Percentiles rank a stretch among this genome's conserved stretches.
These are phyloP conservation scores for Trachelus troglodyta DNA, from an alignment of 2,888 invertebrate species.

Conservation along the genomic window DNA sequence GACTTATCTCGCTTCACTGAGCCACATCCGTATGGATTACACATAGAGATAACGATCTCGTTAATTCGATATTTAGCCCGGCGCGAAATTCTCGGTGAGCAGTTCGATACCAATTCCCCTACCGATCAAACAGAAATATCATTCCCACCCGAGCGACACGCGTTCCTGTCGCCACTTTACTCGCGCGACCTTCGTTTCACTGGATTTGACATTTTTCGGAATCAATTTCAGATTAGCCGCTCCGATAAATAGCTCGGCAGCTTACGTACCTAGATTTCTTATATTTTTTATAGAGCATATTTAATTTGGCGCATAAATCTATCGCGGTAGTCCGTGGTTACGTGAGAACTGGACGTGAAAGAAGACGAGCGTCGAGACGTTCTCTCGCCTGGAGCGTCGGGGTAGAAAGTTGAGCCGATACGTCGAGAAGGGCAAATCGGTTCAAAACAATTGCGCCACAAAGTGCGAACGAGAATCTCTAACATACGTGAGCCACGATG, in stretches of 20 bases:
- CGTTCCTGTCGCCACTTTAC: background rate
- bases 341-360: background rate
- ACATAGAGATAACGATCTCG: background rate
- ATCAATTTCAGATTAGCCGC: background rate
- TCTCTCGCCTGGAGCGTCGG: conserved; percentile 3
- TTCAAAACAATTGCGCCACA: background rate
- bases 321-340: background rate
- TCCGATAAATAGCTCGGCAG: background rate
- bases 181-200: background rate
- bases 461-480: background rate
- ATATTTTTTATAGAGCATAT: background rate
- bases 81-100: background rate
- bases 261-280: background rate
- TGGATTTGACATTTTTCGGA: background rate
- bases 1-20: background rate
- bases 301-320: background rate
- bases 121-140: background rate
- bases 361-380: background rate
- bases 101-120: background rate
- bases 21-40: conserved; percentile 2
- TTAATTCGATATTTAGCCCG: background rate
- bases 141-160: background rate
- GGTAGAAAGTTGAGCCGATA: background rate
- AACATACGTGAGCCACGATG: background rate
- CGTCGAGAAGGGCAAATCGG: background rate